These are phyloP conservation scores for Ceyx cyanopectus DNA, from an alignment of 2,113 vertebrate species.

Conservation along the genomic window DNA sequence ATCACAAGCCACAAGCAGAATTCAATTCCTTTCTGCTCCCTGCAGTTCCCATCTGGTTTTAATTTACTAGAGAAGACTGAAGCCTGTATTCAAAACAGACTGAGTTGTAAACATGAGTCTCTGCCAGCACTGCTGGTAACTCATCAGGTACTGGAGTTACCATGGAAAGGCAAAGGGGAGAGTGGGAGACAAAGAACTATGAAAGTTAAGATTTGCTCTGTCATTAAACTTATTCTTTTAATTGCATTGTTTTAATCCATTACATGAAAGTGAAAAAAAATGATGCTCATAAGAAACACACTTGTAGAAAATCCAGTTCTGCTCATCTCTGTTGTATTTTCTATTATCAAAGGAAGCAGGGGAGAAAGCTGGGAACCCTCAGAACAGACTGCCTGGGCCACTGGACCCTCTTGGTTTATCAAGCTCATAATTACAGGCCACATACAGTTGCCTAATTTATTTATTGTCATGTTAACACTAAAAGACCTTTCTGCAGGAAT, in stretches of 20 bases:
- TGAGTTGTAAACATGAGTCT: slow-evolving; percentile 30
- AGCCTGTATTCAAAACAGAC: slow-evolving; percentile 35
- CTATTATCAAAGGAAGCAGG: background rate
- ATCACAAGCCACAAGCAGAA: slow-evolving; percentile 37
- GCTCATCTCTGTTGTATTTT: background rate
- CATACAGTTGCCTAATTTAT: background rate
- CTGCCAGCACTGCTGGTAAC: slow-evolving; percentile 40
- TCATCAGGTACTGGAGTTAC: background rate
- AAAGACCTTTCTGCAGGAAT: background rate
- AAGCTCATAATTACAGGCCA: background rate
- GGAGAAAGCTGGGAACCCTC: background rate
- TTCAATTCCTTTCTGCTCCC: slow-evolving; percentile 42
- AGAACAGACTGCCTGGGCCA: background rate
- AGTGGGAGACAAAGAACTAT: background rate
- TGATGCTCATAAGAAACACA: background rate
- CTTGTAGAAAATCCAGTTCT: slow-evolving; percentile 13
- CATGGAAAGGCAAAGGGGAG: background rate
- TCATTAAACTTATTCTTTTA: slow-evolving; percentile 2
- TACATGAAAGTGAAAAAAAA: background rate
- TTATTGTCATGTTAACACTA: background rate
- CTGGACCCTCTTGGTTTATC: background rate
- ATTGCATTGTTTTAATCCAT: background rate
- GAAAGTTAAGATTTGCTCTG: background rate
- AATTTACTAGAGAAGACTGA: slow-evolving; percentile 43
- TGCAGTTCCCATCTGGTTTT: slow-evolving; percentile 44